These are phyloP conservation scores for Apodemia mormo DNA, from an alignment of 2,888 invertebrate genomes.

Conservation along the genomic window DNA sequence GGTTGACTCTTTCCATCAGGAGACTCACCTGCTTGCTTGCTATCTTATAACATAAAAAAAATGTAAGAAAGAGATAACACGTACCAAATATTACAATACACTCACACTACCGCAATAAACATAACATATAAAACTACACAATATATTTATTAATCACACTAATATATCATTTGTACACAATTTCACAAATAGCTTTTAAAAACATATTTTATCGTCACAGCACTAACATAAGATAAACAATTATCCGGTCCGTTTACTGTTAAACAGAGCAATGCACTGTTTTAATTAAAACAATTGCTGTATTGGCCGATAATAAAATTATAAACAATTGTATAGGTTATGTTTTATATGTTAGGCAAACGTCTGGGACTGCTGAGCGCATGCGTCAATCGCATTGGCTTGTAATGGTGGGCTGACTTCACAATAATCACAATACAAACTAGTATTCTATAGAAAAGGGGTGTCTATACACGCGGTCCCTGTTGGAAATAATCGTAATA, in stretches of 20 bases:
- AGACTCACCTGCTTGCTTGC: no score
- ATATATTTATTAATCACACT: no score
- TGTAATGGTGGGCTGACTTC: slow-evolving; percentile 5
- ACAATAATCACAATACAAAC: slow-evolving; percentile 5
- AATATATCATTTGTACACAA: no score
- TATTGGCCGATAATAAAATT: not conserved
- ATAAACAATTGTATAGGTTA: slow-evolving; percentile 10
- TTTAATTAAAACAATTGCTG: not conserved
- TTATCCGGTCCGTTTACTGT: not conserved
- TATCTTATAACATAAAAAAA: no score
- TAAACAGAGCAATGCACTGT: not conserved
- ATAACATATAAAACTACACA: no score
- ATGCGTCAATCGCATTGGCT: slow-evolving; percentile 14
- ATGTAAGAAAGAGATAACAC: no score
- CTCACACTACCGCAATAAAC: no score
- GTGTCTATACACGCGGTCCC: not conserved
- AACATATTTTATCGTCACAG: no score
- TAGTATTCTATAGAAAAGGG: not conserved
- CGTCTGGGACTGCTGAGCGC: not conserved
- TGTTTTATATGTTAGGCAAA: not conserved
- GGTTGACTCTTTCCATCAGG: no score
- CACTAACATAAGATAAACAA: not conserved
- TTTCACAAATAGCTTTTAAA: no score
- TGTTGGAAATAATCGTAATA: not conserved
- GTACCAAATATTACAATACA: no score